Percentiles rank a stretch among this genome's conserved stretches.
phyloP scores from a whole-genome alignment of 2,797 vertebrate genomes.

The Schizopygopsis malacanthus region DNA sequence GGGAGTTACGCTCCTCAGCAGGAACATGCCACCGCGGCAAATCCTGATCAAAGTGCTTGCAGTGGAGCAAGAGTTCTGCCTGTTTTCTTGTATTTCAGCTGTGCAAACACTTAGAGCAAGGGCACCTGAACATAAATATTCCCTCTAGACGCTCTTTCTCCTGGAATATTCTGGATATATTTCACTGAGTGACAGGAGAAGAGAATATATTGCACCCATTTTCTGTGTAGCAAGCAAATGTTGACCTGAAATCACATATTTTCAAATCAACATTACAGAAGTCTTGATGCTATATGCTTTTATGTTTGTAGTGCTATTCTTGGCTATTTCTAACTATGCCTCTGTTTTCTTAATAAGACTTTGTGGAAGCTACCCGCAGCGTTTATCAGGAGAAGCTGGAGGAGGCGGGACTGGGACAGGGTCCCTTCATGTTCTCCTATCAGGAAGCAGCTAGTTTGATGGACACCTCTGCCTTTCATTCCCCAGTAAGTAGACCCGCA shows the following conservation, averaged over 20 bases:
- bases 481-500: conserved; percentile 75
- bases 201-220: not conserved
- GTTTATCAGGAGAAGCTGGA: conserved; percentile 83
- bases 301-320: not conserved
- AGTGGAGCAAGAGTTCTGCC: conserved; percentile 16
- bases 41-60: conserved; percentile 38
- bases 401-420: conserved; percentile 77
- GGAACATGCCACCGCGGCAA: not conserved
- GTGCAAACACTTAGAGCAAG: conserved; percentile 20
- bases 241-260: not conserved
- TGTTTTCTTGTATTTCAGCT: conserved; percentile 10
- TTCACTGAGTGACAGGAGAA: conserved; percentile 4
- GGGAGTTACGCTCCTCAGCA: not conserved
- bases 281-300: not conserved
- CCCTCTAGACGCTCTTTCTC: not conserved
- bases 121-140: conserved; percentile 5
- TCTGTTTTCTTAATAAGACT: conserved; percentile 72
- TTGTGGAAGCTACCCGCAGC: conserved; percentile 82
- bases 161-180: not conserved
- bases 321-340: not conserved
- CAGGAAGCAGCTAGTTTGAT: conserved; percentile 88
- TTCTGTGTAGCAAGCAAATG: not conserved
- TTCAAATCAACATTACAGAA: not conserved
- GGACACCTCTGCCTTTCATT: conserved; percentile 91
- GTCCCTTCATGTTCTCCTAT: conserved; percentile 85